Base-by-base conservation (phyloP, 2,888 invertebrate species). In the Morpho helenor region DNA sequence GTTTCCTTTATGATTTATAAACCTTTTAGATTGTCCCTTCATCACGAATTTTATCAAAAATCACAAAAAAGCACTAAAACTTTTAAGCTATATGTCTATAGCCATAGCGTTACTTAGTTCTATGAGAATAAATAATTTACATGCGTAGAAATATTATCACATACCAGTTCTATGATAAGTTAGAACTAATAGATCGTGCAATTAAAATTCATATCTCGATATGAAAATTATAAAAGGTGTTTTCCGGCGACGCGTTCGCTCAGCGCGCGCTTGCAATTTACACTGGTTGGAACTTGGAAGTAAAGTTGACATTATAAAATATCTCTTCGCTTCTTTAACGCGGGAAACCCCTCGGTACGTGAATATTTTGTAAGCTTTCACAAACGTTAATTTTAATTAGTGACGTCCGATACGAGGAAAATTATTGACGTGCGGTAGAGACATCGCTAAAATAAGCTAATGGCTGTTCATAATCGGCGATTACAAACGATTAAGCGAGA, bases 11-110 rank as follows among this genome's bases (percentile, higher is more conserved):
- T 74, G 71, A 55, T 68, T 70, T 50, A 73, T 67, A 48, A 73
- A 73, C 22, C 74, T 51, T 60, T 74, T 74, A 8, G 66, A 65
- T 40, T 72, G 73, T 7, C 68, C 74, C 64, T 70, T 74, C 74
- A 74, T 74, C 59, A 59, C 58, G 57, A 31, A 57, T 54, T 53
- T 52, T 41, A 63, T 57, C 56, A 60, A 58, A 45, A 55, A 57
- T 52, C 49, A 57, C 50, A 56, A 57, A 52, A n/a, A 10, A 43
- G 40, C 42, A 45, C 16, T 22, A 9, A 53, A 42, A 16, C 5
- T n/a, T 16, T 16, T 46, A 39, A 2, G 8, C 9, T 43, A 43
- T 43, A 3, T 43, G 42, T 43, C 7, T 42, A 54, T 46, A 40
- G 4, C 44, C 23, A 8, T 46, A 5, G 3, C 16, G 7, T 9